Base-by-base conservation (phyloP, 2,888 invertebrate species). In the Lepidochrysops patricia region DNA sequence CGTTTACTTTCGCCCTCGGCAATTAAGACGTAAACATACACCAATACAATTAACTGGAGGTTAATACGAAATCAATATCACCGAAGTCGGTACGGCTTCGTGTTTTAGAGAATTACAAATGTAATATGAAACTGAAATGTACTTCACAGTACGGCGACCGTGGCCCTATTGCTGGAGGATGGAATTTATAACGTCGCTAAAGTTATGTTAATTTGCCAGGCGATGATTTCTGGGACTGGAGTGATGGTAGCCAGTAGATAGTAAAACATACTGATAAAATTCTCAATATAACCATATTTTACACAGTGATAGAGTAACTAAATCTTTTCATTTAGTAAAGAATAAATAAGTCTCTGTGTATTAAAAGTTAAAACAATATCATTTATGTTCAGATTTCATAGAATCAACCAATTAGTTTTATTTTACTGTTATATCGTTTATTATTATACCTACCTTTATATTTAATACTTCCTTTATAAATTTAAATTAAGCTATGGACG, bases 51-150 rank as follows among this genome's bases (percentile, higher is more conserved):
- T 64, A 66, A 59, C 60, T 25, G 57, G 54, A 60, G 58, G 61
- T 56, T 66, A 66, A 66, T 66, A 64, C 60, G 63, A 62, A 66
- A 66, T 66, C 66, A 61, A 66, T 66, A 66, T 23, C 19, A 63
- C 66, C 43, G 48, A 52, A 62, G 32, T 27, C 58, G 60, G 64
- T 60, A 57, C 57, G 66, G 66, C 63, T 66, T 66, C 66, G 29
- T 37, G 19, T 57, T 60, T 57, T 64, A 57, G 60, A 63, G 62
- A 57, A 25, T 59, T 57, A 59, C 57, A 50, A 12, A 19, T 23
- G 43, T 23, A 43, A 43, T 43, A 5, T 19, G 9, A 9, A 29
- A 4, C 43, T n/a, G n/a, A 43, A 43, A 43, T 6, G 6, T 12
- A 43, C 43, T 4, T 3, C 19, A 43, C 2, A 43, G 19, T 19